These are phyloP conservation scores for Caligus rogercresseyi DNA, from an alignment of 1,140 invertebrate species.

Conservation along the genomic window DNA sequence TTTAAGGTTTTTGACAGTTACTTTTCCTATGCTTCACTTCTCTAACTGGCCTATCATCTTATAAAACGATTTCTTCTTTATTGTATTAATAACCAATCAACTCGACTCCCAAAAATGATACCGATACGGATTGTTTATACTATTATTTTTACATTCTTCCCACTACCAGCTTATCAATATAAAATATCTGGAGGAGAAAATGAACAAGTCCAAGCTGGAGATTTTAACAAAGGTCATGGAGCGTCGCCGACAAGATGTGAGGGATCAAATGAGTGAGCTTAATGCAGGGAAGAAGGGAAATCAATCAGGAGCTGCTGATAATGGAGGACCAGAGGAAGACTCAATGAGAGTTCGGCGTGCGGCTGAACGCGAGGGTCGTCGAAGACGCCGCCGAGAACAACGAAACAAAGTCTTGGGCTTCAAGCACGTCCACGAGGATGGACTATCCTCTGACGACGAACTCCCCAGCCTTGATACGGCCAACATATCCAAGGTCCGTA, in stretches of 20 bases:
- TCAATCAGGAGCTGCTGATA: background rate
- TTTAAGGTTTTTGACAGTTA: too few relatives aligned
- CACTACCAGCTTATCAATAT: constrained; percentile 13
- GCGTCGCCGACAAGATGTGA: constrained; percentile 63
- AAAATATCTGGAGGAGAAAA: constrained; percentile 49
- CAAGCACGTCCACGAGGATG: constrained; percentile 1
- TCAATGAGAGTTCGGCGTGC: background rate
- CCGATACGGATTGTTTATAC: too few relatives aligned
- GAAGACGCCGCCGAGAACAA: constrained; percentile 8
- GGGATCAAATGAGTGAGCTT: constrained; percentile 79
- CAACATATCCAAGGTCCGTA: background rate
- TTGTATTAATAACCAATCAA: too few relatives aligned
- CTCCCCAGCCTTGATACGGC: constrained; percentile 1
- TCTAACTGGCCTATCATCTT: too few relatives aligned
- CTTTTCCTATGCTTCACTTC: too few relatives aligned
- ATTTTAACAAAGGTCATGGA: constrained; percentile 54
- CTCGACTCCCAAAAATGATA: too few relatives aligned
- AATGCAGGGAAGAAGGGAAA: background rate
- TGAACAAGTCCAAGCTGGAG: constrained; percentile 57
- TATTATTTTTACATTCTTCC: background rate
- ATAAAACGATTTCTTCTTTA: too few relatives aligned
- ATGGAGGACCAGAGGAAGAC: background rate
- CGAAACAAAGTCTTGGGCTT: background rate
- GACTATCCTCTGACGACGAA: constrained; percentile 20
- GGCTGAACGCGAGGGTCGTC: constrained; percentile 18